These are phyloP conservation scores for Drosophila truncata DNA, from an alignment of 1,140 invertebrate genomes.

Conservation along the genomic window DNA sequence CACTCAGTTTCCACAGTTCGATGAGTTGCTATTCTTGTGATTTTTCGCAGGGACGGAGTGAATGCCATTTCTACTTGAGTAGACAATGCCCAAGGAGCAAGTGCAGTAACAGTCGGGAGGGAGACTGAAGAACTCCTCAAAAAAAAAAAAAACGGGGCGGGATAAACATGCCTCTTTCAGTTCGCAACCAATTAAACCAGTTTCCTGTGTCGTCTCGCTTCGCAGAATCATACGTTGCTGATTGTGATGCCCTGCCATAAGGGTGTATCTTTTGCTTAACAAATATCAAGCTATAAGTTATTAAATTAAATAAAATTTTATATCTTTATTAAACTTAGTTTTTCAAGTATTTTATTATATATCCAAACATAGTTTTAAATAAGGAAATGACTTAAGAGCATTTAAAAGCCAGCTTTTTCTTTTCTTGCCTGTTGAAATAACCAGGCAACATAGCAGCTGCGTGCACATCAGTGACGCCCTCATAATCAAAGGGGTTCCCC, in stretches of 20 bases:
- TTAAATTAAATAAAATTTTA: neutral
- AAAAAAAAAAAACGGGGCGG: constrained; percentile 7
- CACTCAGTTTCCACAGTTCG: constrained; percentile 57
- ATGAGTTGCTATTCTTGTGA: constrained; percentile 68
- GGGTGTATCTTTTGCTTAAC: rapidly evolving
- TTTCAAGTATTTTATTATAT: neutral
- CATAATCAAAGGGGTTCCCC: constrained; percentile 58
- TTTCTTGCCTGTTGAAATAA: constrained; percentile 63
- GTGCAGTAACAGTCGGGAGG: constrained; percentile 29
- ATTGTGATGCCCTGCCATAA: neutral
- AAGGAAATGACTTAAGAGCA: neutral
- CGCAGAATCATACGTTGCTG: constrained; percentile 22
- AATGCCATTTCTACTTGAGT: constrained; percentile 23
- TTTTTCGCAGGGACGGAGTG: constrained; percentile 37
- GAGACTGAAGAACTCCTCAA: neutral
- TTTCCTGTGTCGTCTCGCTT: constrained; percentile 64
- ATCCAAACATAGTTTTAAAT: neutral
- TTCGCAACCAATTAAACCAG: constrained; percentile 77
- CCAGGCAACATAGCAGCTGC: constrained; percentile 43
- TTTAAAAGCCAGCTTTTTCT: neutral
- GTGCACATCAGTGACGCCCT: constrained; percentile 59
- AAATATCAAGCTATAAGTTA: neutral
- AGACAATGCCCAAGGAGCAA: constrained; percentile 46
- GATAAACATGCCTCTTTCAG: constrained; percentile 28
- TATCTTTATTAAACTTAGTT: neutral